A percentile compares a stretch with the other conserved stretches of the same genome.
phyloP scores from a whole-genome alignment of 2,888 invertebrate genomes.

The Salpingus planirostris region DNA sequence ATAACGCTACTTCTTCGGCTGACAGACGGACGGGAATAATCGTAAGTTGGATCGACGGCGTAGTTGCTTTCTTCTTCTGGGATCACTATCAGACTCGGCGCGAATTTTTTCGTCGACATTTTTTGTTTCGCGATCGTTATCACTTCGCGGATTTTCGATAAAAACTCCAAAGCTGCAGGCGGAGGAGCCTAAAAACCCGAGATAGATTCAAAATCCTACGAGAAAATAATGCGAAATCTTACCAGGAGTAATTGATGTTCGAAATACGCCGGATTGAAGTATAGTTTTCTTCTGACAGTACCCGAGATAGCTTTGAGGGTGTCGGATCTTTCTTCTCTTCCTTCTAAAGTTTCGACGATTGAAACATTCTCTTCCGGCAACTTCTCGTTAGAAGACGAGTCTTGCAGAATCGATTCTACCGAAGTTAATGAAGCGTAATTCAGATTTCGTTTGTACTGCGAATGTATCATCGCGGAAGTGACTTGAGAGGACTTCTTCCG shows the following conservation, averaged over 20 bases:
- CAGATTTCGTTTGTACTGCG: slow-evolving; percentile 29
- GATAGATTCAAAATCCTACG: neutral
- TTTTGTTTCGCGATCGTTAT: slow-evolving; percentile 84
- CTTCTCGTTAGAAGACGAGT: slow-evolving; percentile 56
- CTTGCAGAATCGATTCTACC: slow-evolving; percentile 40
- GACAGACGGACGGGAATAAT: slow-evolving; percentile 28
- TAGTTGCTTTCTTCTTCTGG: slow-evolving; percentile 65
- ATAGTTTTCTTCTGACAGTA: slow-evolving; percentile 67
- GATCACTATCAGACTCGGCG: slow-evolving; percentile 69
- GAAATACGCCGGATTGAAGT: slow-evolving; percentile 87
- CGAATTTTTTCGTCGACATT: slow-evolving; percentile 72
- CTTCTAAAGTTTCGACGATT: slow-evolving; percentile 70
- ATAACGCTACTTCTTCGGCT: slow-evolving; percentile 50
- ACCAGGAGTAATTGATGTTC: slow-evolving; percentile 78
- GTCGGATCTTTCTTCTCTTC: slow-evolving; percentile 55
- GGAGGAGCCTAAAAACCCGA: slow-evolving; percentile 68
- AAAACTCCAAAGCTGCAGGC: slow-evolving; percentile 81
- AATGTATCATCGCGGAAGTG: slow-evolving; percentile 67
- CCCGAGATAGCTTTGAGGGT: slow-evolving; percentile 56
- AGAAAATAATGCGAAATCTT: slow-evolving; percentile 30
- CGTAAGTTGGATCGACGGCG: slow-evolving; percentile 45
- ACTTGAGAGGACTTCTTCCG: slow-evolving; percentile 45
- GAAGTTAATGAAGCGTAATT: slow-evolving; percentile 10
- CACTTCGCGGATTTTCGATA: slow-evolving; percentile 82
- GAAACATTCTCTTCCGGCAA: slow-evolving; percentile 79